These are phyloP conservation scores for Pseudochirops cupreus DNA, from an alignment of 2,797 vertebrate genomes.

Conservation along the genomic window DNA sequence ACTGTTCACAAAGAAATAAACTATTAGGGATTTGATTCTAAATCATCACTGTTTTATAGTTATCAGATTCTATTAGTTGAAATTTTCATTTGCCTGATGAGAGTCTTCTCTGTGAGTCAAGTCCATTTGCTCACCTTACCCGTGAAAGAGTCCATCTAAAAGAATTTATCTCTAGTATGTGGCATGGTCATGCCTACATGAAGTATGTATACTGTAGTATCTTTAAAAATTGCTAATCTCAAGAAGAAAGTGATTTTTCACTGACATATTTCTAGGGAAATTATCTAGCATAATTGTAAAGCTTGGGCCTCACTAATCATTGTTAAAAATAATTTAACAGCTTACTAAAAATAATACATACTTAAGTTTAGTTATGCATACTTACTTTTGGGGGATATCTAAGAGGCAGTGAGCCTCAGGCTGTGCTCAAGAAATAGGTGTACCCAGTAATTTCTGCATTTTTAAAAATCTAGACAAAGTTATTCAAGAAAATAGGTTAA, in stretches of 20 bases:
- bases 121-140: constrained; percentile 13
- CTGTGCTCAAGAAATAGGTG: not conserved
- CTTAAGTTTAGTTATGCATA: not conserved
- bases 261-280: constrained; percentile 35
- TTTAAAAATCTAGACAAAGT: not conserved
- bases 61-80: not conserved
- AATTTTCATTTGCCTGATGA: constrained; percentile 36
- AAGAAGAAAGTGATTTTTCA: constrained; percentile 48
- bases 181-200: not conserved
- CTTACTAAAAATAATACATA: not conserved
- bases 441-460: not conserved
- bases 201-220: not conserved
- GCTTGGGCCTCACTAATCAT: not conserved
- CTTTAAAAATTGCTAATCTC: not conserved
- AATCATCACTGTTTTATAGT: not conserved
- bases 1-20: not conserved
- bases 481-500: constrained; percentile 37
- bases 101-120: constrained; percentile 12
- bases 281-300: constrained; percentile 50
- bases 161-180: constrained; percentile 4
- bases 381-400: not conserved
- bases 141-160: constrained; percentile 55
- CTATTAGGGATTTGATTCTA: not conserved
- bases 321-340: not conserved
- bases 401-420: not conserved